Conservation (phyloP, 2,888 invertebrate genomes). For the Eurois occulta region DNA sequence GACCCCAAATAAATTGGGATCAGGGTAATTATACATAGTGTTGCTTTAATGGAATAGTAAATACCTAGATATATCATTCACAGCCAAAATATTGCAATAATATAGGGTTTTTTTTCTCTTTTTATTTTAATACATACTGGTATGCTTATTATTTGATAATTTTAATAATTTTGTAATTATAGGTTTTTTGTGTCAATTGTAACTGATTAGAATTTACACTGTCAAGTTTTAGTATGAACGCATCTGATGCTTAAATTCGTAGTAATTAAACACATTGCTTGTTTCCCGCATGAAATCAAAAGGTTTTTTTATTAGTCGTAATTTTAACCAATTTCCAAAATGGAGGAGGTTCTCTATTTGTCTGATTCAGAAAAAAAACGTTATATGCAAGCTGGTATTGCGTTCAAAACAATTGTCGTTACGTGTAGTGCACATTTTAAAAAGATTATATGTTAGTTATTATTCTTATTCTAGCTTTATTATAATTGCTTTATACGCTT, state of each 20-base stretch:
- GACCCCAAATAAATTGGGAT: not conserved
- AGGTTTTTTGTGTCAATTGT: not conserved
- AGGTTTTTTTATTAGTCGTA: not conserved
- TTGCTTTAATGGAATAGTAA: not conserved
- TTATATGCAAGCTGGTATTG: not conserved
- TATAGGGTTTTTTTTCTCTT: no score
- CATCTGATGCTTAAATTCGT: not conserved
- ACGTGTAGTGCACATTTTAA: conserved; percentile 31
- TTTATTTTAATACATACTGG: not conserved
- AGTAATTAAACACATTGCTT: not conserved
- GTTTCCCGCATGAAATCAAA: not conserved
- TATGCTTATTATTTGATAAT: not conserved
- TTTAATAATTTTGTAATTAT: not conserved
- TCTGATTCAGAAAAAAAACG: no score
- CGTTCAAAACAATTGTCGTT: not conserved
- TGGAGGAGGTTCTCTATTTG: not conserved
- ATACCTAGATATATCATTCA: not conserved
- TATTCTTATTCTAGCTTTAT: conserved; percentile 3
- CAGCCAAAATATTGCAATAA: conserved; percentile 11
- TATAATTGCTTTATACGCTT: not conserved
- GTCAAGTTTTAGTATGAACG: not conserved
- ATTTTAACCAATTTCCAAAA: not conserved
- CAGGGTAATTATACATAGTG: not conserved
- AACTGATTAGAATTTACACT: not conserved
- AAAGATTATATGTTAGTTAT: conserved; percentile 3